Evolutionary conservation across 2,113 vertebrate species (phyloP).

Genomic region (Enhydra lutris): DNA sequence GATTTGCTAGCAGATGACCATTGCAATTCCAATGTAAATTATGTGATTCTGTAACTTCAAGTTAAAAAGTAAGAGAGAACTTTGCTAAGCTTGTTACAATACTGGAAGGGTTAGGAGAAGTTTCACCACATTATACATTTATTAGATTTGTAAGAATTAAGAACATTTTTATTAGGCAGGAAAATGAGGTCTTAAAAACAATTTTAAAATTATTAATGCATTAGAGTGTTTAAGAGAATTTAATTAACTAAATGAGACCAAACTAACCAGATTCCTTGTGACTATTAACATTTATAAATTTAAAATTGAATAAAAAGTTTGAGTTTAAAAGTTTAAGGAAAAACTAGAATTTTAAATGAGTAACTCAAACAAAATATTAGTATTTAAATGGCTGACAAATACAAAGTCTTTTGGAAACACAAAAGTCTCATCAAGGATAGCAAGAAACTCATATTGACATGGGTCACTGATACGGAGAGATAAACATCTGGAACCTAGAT

Average conservation of each 20-base stretch:
- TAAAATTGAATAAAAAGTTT: neutral
- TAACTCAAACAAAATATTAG: slow-evolving; percentile 13
- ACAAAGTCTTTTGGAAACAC: neutral
- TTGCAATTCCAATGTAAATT: neutral
- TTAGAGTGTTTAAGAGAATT: neutral
- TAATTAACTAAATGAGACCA: slow-evolving; percentile 6
- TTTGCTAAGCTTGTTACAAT: neutral
- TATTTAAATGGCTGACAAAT: neutral
- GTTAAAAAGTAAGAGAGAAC: neutral
- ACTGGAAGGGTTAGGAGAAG: neutral
- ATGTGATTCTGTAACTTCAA: neutral
- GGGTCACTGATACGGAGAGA: neutral
- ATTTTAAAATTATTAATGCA: neutral
- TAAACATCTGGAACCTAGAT: neutral
- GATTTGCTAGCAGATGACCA: neutral
- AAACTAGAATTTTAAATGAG: neutral
- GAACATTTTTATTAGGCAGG: neutral
- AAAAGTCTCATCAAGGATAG: neutral
- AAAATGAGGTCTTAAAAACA: neutral
- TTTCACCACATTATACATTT: neutral
- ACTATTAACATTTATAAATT: neutral
- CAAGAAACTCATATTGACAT: neutral
- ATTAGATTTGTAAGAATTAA: slow-evolving; percentile 1
- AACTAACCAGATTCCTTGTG: neutral
- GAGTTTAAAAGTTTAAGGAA: neutral